phyloP scores from a whole-genome alignment of 2,113 vertebrate species.

The Scolopax mira region DNA sequence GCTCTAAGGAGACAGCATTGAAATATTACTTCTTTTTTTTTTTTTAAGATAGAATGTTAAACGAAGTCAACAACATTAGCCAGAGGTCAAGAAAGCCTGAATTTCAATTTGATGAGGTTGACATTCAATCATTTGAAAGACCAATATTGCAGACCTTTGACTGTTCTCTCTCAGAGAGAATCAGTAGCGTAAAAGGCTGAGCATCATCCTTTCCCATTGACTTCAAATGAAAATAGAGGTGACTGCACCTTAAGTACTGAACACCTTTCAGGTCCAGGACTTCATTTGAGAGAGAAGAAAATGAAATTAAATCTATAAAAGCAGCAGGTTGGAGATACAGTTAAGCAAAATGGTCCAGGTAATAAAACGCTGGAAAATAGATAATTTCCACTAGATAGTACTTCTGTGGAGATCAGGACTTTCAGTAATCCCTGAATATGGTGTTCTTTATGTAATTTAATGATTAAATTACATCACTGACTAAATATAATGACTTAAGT shows the following conservation, averaged over 20 bases:
- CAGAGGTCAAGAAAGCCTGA: not conserved
- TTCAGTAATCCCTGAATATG: not conserved
- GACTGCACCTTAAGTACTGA: not conserved
- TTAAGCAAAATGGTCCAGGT: not conserved
- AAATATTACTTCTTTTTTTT: not conserved
- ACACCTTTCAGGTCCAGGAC: not conserved
- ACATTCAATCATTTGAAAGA: not conserved
- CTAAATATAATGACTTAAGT: not conserved
- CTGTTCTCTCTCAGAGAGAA: not conserved
- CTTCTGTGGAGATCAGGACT: not conserved
- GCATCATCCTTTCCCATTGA: not conserved
- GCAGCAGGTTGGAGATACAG: not conserved
- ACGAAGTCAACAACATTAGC: not conserved
- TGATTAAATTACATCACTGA: not conserved
- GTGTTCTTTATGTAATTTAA: not conserved
- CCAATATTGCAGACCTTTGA: not conserved
- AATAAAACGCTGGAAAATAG: not conserved
- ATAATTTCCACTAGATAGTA: not conserved
- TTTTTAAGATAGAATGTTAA: not conserved
- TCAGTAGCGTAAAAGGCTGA: not conserved
- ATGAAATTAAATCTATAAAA: not conserved
- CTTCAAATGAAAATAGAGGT: conserved; percentile 1
- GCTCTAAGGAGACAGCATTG: not conserved
- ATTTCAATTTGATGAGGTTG: not conserved
- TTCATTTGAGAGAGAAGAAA: not conserved